Evolutionary conservation across 2,888 invertebrate species (phyloP), one percentile per base, ranked within the genome.

Genomic region (Cantharis flavilabris): DNA sequence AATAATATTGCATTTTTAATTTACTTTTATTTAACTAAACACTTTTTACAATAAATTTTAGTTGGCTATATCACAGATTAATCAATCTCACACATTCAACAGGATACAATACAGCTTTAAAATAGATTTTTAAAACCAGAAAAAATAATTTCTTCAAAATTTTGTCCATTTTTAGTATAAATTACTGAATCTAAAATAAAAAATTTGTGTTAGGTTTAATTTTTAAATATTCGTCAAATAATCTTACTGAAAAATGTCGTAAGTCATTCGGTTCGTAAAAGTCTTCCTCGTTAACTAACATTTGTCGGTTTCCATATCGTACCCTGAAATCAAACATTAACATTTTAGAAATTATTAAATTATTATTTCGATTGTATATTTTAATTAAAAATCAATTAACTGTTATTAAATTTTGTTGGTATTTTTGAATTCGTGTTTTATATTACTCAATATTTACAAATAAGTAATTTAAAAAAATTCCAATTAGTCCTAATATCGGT

Each of bases 231-330:
- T 67, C 18, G 3, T 16, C 13, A 74, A n/a, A n/a, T 7, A 1
- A n/a, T n/a, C 86, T 87, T 85, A 90, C 89, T 86, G 89, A 88
- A 82, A 89, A 89, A 80, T 89, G 86, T 72, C 85, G 87, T 78
- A 88, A 84, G 80, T 89, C 89, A 75, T 86, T 87, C 11, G 86
- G 81, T 76, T 83, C 85, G 74, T 88, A 88, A 71, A 88, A 88
- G 64, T 84, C 89, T 73, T 88, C 86, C 75, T 89, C 89, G 73
- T 89, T 89, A 26, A 89, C 88, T 9, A 90, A 84, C 79, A 90
- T 83, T 75, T 90, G 88, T 13, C 89, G 85, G 81, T 88, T 89
- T 14, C 65, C 65, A 23, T 67, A 67, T 23, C 65, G 65, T 14
- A 20, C n/a, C 65, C 65, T 67, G 9, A 23, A 67, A 67, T 9